Evolutionary conservation across 2,888 invertebrate species (phyloP), one percentile per base, ranked within the genome.

Genomic region (Lumbricus terrestris): DNA sequence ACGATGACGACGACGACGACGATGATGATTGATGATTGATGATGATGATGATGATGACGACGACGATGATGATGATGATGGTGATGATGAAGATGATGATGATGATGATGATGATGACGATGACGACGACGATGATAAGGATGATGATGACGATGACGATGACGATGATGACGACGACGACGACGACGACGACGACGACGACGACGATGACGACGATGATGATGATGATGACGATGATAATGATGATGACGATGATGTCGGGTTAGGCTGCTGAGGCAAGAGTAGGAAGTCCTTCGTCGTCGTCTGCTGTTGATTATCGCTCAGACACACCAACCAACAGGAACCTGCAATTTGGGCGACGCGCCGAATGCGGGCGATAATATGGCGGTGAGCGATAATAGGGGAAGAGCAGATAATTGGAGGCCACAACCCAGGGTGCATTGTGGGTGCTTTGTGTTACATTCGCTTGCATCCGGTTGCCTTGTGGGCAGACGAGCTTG

Each of bases 31-130:
- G n/a, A n/a, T n/a, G n/a, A n/a, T 83, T 91, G 90, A 89, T 88
- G 90, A 91, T 89, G 91, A 90, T 83, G 91, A 90, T 90, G 83
- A 90, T 90, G 83, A 90, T 90, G 90, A 90, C 90, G 90, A 90
- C 88, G 88, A 90, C 88, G 88, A 88, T 88, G 88, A 85, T 90
- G 88, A 82, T 82, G 15, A 82, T 82, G 15, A 82, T 82, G 15
- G 16, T 82, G 15, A 82, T 82, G 90, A 90, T 90, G 83, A 90
- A 90, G 83, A 90, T 90, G 90, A 90, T 90, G 90, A 90, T 90
- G 88, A 90, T 90, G 88, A 88, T 88, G 88, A 85, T 90, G 88
- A 82, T 82, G 15, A 82, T 82, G 15, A 82, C 16, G n/a, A n/a
- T n/a, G n/a, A n/a, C n/a, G n/a, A n/a, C n/a, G n/a, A n/a, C n/a